Evolutionary conservation across 2,797 vertebrate species (phyloP).

Genomic region (Fistularia commersonii): DNA sequence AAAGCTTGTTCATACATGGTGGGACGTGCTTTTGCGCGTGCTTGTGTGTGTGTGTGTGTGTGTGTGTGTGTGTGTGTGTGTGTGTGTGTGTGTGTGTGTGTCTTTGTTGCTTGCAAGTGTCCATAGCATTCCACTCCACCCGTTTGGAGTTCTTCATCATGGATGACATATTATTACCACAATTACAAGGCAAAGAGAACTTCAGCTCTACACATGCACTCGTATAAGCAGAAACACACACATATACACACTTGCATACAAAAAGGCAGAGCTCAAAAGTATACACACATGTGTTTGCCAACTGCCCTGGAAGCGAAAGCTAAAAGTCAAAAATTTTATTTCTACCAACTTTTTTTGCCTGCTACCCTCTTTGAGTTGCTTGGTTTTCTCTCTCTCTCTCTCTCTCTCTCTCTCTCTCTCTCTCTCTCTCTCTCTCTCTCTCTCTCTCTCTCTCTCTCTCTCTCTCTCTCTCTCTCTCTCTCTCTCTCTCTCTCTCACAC

Average conservation of each 20-base stretch:
- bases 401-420: slow-evolving; percentile 1
- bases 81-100: no score
- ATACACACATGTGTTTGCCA: slow-evolving; percentile 18
- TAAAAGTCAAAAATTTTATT: slow-evolving; percentile 26
- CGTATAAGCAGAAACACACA: slow-evolving; percentile 9
- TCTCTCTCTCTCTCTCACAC: neutral
- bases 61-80: slow-evolving; percentile 21
- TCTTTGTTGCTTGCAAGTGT: slow-evolving; percentile 27
- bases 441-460: no score
- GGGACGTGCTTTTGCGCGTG: slow-evolving; percentile 13
- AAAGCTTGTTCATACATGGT: slow-evolving; percentile 56
- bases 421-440: no score
- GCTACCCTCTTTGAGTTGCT: slow-evolving; percentile 7
- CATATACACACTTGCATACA: slow-evolving; percentile 18
- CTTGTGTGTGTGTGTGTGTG: slow-evolving; percentile 14
- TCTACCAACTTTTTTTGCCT: slow-evolving; percentile 16
- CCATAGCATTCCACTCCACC: slow-evolving; percentile 64
- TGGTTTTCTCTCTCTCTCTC: neutral
- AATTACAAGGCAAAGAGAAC: slow-evolving; percentile 67
- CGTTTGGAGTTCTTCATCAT: slow-evolving; percentile 49
- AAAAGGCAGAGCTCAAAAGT: slow-evolving; percentile 8
- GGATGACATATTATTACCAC: slow-evolving; percentile 72
- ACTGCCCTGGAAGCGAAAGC: slow-evolving; percentile 20
- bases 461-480: no score
- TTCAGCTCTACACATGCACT: slow-evolving; percentile 28